Conservation (phyloP, 2,888 invertebrate genomes). For the Alitta virens region DNA sequence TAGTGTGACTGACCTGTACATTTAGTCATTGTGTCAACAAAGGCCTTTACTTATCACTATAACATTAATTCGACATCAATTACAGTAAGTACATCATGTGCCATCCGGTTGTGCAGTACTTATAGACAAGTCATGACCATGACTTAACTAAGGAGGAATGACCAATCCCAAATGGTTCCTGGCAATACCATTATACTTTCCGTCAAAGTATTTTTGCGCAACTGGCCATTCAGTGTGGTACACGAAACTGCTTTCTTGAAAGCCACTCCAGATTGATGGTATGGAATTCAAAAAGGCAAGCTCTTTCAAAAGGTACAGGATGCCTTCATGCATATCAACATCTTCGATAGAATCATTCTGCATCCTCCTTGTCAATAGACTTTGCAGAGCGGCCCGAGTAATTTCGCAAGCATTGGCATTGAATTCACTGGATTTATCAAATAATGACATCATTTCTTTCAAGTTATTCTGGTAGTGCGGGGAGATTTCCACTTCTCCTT, state of each 20-base stretch:
- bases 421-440: neutral
- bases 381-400: neutral
- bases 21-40: too few species aligned
- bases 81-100: too few species aligned
- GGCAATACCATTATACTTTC: neutral
- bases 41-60: too few species aligned
- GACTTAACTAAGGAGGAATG: too few species aligned
- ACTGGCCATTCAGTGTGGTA: slow-evolving; percentile 5
- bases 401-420: neutral
- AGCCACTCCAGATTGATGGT: neutral
- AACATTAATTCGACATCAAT: too few species aligned
- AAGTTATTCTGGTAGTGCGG: neutral
- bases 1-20: too few species aligned
- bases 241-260: neutral
- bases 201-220: neutral
- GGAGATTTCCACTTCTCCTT: neutral
- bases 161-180: too few species aligned
- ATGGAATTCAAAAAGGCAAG: neutral
- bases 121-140: too few species aligned
- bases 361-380: neutral
- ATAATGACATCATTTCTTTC: neutral
- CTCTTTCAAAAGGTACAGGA: neutral
- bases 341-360: neutral
- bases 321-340: neutral
- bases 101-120: too few species aligned